A percentile compares a stretch with the other conserved stretches of the same genome.
Conservation (phyloP, 2,113 vertebrate genomes). For the Melanerpes aurifrons region DNA sequence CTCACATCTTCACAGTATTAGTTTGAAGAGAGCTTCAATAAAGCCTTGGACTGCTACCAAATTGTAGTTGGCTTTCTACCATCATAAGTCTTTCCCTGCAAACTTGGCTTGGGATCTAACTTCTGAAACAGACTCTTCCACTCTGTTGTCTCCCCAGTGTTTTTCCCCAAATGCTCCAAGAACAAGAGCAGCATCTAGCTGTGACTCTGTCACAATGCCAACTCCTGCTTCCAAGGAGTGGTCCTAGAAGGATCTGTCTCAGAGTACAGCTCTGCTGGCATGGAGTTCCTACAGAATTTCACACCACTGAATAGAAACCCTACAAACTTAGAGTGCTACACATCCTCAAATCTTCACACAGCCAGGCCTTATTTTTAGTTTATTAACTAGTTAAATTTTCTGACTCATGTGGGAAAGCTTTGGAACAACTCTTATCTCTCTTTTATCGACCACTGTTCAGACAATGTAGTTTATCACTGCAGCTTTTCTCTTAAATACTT, state of each 20-base stretch:
- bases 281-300: neutral
- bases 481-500: neutral
- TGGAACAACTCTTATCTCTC: neutral
- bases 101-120: neutral
- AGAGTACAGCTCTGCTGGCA: neutral
- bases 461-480: neutral
- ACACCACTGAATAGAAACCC: neutral
- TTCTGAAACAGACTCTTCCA: neutral
- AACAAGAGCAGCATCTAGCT: neutral
- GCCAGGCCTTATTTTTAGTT: neutral
- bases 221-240: neutral
- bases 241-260: neutral
- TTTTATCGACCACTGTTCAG: neutral
- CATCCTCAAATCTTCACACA: neutral
- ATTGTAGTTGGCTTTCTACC: neutral
- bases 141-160: neutral
- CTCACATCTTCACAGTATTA: neutral
- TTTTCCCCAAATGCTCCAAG: neutral
- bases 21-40: neutral
- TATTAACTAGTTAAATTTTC: neutral
- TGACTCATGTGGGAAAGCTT: neutral
- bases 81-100: neutral
- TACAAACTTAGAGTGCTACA: accelerated
- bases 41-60: neutral
- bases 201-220: neutral